Evolutionary conservation across 2,113 vertebrate genomes (phyloP), one percentile per base, ranked within the genome.

Genomic region (Lonchura striata): DNA sequence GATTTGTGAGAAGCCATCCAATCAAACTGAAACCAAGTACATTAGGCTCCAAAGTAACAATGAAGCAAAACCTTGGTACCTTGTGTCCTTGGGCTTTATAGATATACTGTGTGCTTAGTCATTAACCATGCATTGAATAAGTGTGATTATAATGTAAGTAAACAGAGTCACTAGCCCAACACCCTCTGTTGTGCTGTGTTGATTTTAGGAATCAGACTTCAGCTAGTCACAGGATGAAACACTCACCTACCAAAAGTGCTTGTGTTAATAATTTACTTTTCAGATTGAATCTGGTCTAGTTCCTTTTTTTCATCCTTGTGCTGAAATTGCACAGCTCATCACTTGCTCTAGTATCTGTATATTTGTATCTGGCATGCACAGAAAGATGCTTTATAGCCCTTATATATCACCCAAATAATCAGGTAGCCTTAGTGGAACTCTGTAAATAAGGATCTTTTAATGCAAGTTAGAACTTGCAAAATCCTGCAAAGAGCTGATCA

Each of bases 231-330:
- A 92, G 78, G 95, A 90, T 88, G 69, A 92, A 95, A 30, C 44
- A 33, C 33, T 95, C 92, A 88, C 88, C 91, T 95, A 93, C 80
- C 46, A 44, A 90, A 94, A 96, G 89, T 66, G 52, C 42, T 86
- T 50, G 30, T 92, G 96, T 97, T 98, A 98, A 98, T 98, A 64
- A 97, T 98, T 97, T 95, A 97, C 97, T 94, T 93, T 95, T 70
- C 89, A 82, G 59, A 76, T n/a, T 63, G 33, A 25, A 15, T 79
- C 42, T 69, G 30, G 8, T 59, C 30, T 70, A 57, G 46, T 46
- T 82, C 46, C 13, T 18, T 30, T 78, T 59, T 78, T 76, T 65
- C 4, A 7, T 39, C 50, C 10, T 86, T 42, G 8, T 79, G 15
- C 42, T 88, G 28, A 86, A 79, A 52, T 64, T 0, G 1, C n/a